Base-by-base conservation (phyloP, 2,888 invertebrate genomes). In the Acanthopleura granulata region DNA sequence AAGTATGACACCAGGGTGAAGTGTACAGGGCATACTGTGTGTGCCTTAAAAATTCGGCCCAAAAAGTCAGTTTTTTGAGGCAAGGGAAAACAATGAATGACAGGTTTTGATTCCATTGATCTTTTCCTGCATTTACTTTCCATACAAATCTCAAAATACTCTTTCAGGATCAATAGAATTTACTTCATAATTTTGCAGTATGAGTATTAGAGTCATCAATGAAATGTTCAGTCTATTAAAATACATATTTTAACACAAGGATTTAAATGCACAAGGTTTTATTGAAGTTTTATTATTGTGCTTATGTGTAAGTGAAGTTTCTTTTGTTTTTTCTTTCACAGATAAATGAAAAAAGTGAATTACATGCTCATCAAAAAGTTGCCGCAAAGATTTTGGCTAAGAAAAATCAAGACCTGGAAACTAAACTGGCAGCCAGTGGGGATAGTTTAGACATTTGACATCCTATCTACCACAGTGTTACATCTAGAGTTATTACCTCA, bases 301-400 rank as follows among this genome's bases (percentile, higher is more conserved):
- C 4, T 57, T 57, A n/a, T 4, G 18, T 57, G 22, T n/a, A 22
- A 1, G 25, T 66, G 22, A 12, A 27, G 66, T 66, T 66, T 27
- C 29, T 27, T 3, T 3, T 62, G 27, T 57, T 57, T 25, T 77
- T 75, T 73, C 66, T 40, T 49, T 82, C 77, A 30, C 80, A 88
- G 88, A 70, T 88, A 16, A 84, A 84, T 80, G 86, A 87, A 73
- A 86, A 85, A 78, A 86, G 82, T 30, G 88, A 89, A 79, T 85
- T 85, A 0, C 78, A 87, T 49, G 86, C 87, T 6, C 87, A 89
- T 75, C 87, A 89, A 78, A 85, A 87, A 72, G 78, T 89, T 29
- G 88, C 87, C 1, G 82, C 87, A 9, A 84, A 86, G 76, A 84
- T 89, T 57, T 78, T 89, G 62, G 85, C 85, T 12, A 85, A 82